A percentile compares a stretch with the other conserved stretches of the same genome.
Evolutionary conservation across 2,888 invertebrate genomes (phyloP).

Genomic region (Aphodius granarius): DNA sequence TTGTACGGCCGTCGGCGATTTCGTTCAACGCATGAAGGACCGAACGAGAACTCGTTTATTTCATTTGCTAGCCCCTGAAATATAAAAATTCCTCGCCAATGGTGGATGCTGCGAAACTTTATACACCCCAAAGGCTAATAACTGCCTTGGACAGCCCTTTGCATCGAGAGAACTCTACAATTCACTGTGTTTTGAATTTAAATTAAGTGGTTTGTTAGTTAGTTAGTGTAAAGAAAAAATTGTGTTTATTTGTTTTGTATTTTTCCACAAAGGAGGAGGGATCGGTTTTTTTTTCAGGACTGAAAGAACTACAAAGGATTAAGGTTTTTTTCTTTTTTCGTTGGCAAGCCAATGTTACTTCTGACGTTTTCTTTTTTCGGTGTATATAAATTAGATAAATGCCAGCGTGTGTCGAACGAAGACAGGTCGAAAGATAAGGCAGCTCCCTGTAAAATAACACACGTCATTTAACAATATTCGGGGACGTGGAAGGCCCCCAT

Average conservation of each 20-base stretch:
- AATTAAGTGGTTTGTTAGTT: too few relatives aligned
- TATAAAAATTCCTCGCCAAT: constrained; percentile 6
- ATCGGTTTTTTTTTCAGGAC: too few relatives aligned
- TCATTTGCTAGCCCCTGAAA: constrained; percentile 3
- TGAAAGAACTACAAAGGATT: too few relatives aligned
- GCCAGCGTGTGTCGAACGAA: not conserved
- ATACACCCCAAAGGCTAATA: not conserved
- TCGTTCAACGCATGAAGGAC: constrained; percentile 1
- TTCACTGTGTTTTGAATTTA: too few relatives aligned
- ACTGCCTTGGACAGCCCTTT: not conserved
- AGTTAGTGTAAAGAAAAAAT: too few relatives aligned
- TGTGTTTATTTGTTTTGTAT: too few relatives aligned
- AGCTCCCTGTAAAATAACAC: not conserved
- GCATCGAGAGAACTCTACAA: too few relatives aligned
- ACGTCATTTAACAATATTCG: not conserved
- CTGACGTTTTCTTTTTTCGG: too few relatives aligned
- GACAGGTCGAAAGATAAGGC: not conserved
- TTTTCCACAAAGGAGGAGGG: too few relatives aligned
- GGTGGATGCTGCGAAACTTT: not conserved
- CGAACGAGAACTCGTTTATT: constrained; percentile 11
- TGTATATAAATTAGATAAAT: not conserved
- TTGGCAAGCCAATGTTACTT: too few relatives aligned
- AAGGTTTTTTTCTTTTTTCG: too few relatives aligned
- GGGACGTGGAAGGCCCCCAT: not conserved
- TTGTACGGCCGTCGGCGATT: not conserved